These are phyloP conservation scores for Machimus rusticus DNA, from an alignment of 2,888 invertebrate genomes.

Conservation along the genomic window DNA sequence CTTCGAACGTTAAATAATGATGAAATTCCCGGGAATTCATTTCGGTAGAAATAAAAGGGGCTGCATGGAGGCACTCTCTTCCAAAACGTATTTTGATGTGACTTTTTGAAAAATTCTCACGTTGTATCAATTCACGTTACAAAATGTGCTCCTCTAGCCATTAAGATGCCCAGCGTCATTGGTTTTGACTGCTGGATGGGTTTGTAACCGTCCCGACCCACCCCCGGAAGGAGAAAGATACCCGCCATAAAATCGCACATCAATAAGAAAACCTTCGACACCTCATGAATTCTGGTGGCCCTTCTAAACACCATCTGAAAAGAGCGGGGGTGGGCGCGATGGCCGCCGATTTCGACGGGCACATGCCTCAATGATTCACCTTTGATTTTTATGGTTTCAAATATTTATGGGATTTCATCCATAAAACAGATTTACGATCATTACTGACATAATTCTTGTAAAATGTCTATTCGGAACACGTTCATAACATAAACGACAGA, in stretches of 20 bases:
- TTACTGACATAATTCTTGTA: conserved; percentile 36
- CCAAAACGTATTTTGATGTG: neutral
- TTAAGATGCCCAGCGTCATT: conserved; percentile 11
- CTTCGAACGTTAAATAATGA: neutral
- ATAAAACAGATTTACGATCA: conserved; percentile 36
- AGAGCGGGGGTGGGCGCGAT: neutral
- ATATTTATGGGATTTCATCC: conserved; percentile 38
- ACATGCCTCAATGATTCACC: conserved; percentile 30
- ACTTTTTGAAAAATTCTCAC: conserved; percentile 31
- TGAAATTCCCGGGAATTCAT: neutral
- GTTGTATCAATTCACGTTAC: conserved; percentile 2
- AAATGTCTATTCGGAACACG: conserved; percentile 37
- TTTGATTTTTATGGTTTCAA: conserved; percentile 42
- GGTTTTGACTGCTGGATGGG: neutral
- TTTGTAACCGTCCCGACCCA: neutral
- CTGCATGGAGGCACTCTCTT: neutral
- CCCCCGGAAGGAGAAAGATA: neutral
- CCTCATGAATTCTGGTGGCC: neutral
- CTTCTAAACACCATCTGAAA: neutral
- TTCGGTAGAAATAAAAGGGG: neutral
- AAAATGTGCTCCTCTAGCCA: neutral
- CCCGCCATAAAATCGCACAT: conserved; percentile 27
- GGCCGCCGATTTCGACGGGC: neutral
- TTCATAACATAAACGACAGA: conserved; percentile 37
- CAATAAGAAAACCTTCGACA: conserved; percentile 33